Conservation (phyloP, 2,113 vertebrate genomes). For the Neodon shergylaensis region DNA sequence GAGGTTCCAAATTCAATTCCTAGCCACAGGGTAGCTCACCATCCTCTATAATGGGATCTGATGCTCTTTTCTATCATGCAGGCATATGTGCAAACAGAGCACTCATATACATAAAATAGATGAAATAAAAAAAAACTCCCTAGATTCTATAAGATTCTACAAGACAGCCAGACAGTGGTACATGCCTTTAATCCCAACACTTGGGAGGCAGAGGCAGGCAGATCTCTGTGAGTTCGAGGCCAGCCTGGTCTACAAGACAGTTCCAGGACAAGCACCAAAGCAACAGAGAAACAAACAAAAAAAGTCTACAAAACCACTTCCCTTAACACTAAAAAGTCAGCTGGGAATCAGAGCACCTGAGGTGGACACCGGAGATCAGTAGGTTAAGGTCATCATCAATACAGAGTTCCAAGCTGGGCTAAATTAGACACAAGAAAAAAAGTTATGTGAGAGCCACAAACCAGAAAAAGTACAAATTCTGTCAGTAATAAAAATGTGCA, state of each 20-base stretch:
- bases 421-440: not conserved
- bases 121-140: not conserved
- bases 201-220: too few relatives aligned
- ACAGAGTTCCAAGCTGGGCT: not conserved
- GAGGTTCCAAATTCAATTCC: not conserved
- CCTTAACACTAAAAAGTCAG: not conserved
- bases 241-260: too few relatives aligned
- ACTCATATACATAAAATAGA: not conserved
- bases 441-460: conserved; percentile 28
- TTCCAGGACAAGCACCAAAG: too few relatives aligned
- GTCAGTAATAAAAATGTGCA: conserved; percentile 12
- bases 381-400: not conserved
- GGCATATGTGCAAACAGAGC: not conserved
- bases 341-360: not conserved
- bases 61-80: not conserved
- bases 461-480: not conserved
- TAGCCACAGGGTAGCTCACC: not conserved
- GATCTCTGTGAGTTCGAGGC: too few relatives aligned
- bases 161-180: too few relatives aligned
- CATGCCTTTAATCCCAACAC: too few relatives aligned
- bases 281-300: too few relatives aligned
- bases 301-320: not conserved
- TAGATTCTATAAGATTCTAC: not conserved
- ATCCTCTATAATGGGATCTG: not conserved
- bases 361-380: not conserved